Base-by-base conservation (phyloP, 2,797 vertebrate species). In the Pogonophryne albipinna region DNA sequence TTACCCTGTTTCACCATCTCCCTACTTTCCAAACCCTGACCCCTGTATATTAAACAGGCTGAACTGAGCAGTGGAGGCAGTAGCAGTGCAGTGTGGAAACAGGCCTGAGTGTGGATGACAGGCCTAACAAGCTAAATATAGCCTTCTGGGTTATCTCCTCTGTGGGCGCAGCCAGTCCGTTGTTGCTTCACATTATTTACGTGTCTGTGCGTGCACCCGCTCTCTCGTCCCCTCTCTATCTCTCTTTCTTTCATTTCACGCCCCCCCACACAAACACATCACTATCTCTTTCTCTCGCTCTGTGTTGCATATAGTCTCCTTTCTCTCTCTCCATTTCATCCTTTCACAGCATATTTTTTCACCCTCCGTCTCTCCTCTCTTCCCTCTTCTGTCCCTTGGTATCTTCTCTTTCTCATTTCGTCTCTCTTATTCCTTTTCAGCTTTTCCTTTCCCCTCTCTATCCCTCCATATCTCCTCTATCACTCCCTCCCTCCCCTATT, bases 101-200 rank as follows among this genome's bases (percentile, higher is more conserved):
- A 93, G 90, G 93, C 92, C 90, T 92, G 82, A 87, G 91, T 87
- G 86, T 91, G 93, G 92, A 93, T 90, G 91, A 94, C 92, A 92
- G 92, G 91, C 89, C 94, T 93, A 93, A 93, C 82, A 56, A 90
- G 87, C 94, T 95, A 94, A 95, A 95, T 95, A 94, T 95, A 95
- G 92, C 91, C 93, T 93, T 92, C 92, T 94, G 91, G 93, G 93
- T 93, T 94, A 93, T 91, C 92, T 92, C 89, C 91, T 93, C 92
- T 91, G 90, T 91, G 93, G 89, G 89, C 86, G 79, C 91, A 90
- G 88, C 57, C 82, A 92, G 89, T 84, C 91, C 87, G 86, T 89
- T 92, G 92, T 94, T 94, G 91, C 94, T 94, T 94, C 94, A 93
- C 91, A 94, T 95, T 95, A 95, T 94, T 95, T 95, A 94, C 94